Percentiles rank a stretch among this genome's conserved stretches.
These are phyloP conservation scores for Ailuropoda melanoleuca DNA, from an alignment of 2,113 vertebrate species.

Conservation along the genomic window DNA sequence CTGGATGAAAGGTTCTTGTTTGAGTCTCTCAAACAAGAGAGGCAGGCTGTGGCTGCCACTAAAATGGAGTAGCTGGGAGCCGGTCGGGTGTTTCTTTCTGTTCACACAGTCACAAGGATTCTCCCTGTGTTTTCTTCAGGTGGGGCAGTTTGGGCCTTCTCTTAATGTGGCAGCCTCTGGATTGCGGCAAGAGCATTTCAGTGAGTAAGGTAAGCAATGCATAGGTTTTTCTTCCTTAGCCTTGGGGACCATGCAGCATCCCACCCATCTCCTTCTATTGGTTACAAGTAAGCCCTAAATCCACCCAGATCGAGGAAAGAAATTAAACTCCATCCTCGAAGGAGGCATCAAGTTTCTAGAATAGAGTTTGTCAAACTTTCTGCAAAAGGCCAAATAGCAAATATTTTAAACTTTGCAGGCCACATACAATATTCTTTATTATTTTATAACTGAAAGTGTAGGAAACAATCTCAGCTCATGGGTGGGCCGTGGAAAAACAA, in stretches of 20 bases:
- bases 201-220: not conserved
- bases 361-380: not conserved
- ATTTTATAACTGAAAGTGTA: not conserved
- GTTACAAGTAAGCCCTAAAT: not conserved
- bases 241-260: not conserved
- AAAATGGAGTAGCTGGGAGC: not conserved
- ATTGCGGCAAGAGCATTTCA: not conserved
- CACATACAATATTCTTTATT: not conserved
- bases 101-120: not conserved
- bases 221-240: not conserved
- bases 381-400: not conserved
- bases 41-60: not conserved
- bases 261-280: not conserved
- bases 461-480: not conserved
- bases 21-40: not conserved
- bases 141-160: not conserved
- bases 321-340: not conserved
- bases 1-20: not conserved
- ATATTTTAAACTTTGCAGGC: not conserved
- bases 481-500: not conserved
- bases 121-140: not conserved
- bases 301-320: not conserved
- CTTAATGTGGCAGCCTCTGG: not conserved
- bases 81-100: not conserved
- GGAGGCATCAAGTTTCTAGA: not conserved